These are phyloP conservation scores for Microctonus brassicae DNA, from an alignment of 2,888 invertebrate genomes.

Conservation along the genomic window DNA sequence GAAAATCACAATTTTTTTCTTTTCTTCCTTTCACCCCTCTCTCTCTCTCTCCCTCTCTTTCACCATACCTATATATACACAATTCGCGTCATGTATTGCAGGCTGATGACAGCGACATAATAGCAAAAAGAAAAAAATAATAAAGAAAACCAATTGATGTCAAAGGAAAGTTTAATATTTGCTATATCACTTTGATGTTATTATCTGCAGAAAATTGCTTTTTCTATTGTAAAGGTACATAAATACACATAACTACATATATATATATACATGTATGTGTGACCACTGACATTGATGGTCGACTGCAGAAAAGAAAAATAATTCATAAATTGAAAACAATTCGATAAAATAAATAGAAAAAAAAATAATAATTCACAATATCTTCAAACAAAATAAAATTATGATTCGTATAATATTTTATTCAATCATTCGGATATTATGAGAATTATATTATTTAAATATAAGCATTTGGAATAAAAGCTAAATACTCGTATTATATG, in stretches of 20 bases:
- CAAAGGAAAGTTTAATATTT: constrained; percentile 3
- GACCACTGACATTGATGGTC: not conserved
- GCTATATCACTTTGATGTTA: constrained; percentile 7
- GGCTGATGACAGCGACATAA: not conserved
- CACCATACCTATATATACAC: not conserved
- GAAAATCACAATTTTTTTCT: too few species aligned
- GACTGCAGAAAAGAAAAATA: not conserved
- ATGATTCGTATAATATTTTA: not conserved
- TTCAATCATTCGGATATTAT: not conserved
- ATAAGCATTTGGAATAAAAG: not conserved
- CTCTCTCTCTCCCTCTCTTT: not conserved
- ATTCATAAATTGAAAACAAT: too few species aligned
- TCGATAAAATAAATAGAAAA: too few species aligned
- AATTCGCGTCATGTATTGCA: not conserved
- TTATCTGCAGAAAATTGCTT: constrained; percentile 9
- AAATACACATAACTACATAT: not conserved
- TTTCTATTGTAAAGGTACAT: not conserved
- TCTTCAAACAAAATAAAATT: not conserved
- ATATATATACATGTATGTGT: not conserved
- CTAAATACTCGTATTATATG: not conserved
- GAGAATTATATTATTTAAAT: not conserved
- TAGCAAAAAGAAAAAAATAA: not conserved
- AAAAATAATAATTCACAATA: not conserved
- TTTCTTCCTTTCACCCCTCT: too few species aligned
- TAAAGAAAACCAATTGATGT: not conserved